Base-by-base conservation (phyloP, 2,888 invertebrate genomes). In the Noctua fimbriata region DNA sequence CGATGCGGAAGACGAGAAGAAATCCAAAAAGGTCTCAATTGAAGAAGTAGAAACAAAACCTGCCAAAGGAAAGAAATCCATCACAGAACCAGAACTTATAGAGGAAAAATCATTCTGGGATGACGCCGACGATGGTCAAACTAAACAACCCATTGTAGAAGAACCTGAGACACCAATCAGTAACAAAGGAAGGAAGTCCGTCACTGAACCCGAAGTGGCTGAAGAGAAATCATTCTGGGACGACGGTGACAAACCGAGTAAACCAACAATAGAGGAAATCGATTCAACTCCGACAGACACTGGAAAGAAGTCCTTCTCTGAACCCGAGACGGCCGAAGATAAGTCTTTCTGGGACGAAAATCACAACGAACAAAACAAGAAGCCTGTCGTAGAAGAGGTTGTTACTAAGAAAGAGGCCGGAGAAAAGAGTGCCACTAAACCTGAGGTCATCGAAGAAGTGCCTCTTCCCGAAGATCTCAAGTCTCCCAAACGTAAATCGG, bases 311-410 rank as follows among this genome's bases (percentile, higher is more conserved):
- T 92, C 93, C n/a, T 81, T 92, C 32, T 93, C 93, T 5, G 93
- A 94, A 86, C 92, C 94, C 3, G 95, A 95, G 78, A 85, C 88
- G 6, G 91, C 90, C 0, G 94, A 95, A 91, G 94, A 94, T 74
- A 95, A 95, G 58, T 94, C 94, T 16, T 88, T 95, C 82, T 96
- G 95, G 95, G 96, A 96, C 84, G 96, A 96, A 85, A 95, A 95
- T 67, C 92, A 95, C 73, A 94, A 95, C 71, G 95, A 95, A 86
- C 91, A 92, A 73, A 90, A 91, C 69, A 94, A 93, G 63, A 91
- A 94, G 78, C 92, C 93, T 7, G 78, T 93, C 2, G 86, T 94
- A 24, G 94, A 95, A 89, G 95, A 96, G 81, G 74, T 93, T 6
- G 86, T 92, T 65, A 83, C 89, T 76, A 91, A 95, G 88, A 92